Evolutionary conservation across 1,140 invertebrate species (phyloP).

Genomic region (Agraylea sexmaculata): DNA sequence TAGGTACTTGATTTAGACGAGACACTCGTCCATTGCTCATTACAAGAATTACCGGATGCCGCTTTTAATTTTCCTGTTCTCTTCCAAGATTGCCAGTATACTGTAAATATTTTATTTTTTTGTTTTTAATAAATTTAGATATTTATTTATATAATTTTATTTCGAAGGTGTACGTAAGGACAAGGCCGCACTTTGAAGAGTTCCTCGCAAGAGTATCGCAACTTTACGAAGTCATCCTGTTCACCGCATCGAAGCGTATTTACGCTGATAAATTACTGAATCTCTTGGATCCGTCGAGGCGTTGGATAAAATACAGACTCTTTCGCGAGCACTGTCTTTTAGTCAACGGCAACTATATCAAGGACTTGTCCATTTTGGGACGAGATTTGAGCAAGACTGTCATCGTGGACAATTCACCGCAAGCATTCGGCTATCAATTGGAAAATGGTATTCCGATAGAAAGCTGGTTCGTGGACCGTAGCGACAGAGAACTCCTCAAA

Average conservation of each 20-base stretch:
- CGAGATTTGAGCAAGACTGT: constrained; percentile 85
- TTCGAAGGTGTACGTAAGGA: constrained; percentile 71
- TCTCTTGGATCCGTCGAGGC: constrained; percentile 78
- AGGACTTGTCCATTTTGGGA: constrained; percentile 87
- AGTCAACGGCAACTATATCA: constrained; percentile 94
- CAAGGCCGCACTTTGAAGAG: constrained; percentile 81
- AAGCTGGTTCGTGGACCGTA: constrained; percentile 90
- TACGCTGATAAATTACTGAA: constrained; percentile 94
- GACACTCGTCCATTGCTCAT: constrained; percentile 90
- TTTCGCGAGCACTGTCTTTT: constrained; percentile 94
- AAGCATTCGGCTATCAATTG: constrained; percentile 54
- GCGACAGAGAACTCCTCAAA: constrained; percentile 85
- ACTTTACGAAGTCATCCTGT: constrained; percentile 89
- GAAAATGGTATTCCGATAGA: constrained; percentile 97
- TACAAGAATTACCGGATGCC: constrained; percentile 84
- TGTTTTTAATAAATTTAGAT: not conserved
- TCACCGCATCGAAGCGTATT: constrained; percentile 91
- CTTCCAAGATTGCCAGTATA: constrained; percentile 82
- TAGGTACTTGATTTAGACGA: constrained; percentile 68
- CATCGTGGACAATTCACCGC: constrained; percentile 85
- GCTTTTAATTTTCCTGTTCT: constrained; percentile 89
- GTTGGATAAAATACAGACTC: constrained; percentile 81
- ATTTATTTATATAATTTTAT: constrained; percentile 2
- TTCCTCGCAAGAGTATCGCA: constrained; percentile 85
- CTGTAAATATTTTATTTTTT: constrained; percentile 28